Evolutionary conservation across 2,113 vertebrate genomes (phyloP).

Genomic region (Acanthochromis polyacanthus): DNA sequence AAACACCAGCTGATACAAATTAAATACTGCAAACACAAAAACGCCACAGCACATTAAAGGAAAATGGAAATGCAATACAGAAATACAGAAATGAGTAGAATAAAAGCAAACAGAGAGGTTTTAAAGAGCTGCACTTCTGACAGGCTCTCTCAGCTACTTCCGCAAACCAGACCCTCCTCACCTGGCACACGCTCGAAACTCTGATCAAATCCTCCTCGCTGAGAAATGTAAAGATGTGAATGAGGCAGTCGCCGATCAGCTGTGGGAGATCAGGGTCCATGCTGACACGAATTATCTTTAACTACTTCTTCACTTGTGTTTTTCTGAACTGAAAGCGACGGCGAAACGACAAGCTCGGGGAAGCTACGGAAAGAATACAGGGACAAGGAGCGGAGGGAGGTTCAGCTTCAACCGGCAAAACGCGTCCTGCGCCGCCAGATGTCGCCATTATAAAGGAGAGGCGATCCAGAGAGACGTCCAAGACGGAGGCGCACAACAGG

Average conservation of each 20-base stretch:
- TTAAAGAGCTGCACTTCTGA: too few species aligned
- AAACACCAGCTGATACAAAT: too few species aligned
- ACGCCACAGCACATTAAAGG: too few species aligned
- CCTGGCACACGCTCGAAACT: constrained; percentile 81
- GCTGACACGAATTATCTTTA: accelerated
- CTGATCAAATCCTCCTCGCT: constrained; percentile 74
- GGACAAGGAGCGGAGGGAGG: constrained; percentile 8
- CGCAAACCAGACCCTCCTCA: constrained; percentile 57
- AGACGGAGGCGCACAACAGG: background rate
- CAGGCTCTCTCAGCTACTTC: constrained; percentile 46
- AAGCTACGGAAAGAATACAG: constrained; percentile 58
- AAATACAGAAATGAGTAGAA: too few species aligned
- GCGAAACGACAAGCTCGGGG: accelerated
- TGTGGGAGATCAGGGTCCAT: constrained; percentile 23
- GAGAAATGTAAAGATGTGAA: constrained; percentile 81
- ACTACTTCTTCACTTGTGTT: background rate
- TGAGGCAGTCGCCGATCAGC: constrained; percentile 78
- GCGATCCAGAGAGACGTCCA: accelerated
- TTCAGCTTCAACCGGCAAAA: background rate
- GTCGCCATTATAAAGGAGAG: constrained; percentile 64
- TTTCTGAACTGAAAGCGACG: background rate
- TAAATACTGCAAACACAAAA: too few species aligned
- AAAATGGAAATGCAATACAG: too few species aligned
- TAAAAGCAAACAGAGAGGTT: too few species aligned
- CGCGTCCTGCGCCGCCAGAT: constrained; percentile 30